Evolutionary conservation across 2,113 vertebrate genomes (phyloP), one percentile per base, ranked within the genome.

Genomic region (Dasyornis broadbenti): DNA sequence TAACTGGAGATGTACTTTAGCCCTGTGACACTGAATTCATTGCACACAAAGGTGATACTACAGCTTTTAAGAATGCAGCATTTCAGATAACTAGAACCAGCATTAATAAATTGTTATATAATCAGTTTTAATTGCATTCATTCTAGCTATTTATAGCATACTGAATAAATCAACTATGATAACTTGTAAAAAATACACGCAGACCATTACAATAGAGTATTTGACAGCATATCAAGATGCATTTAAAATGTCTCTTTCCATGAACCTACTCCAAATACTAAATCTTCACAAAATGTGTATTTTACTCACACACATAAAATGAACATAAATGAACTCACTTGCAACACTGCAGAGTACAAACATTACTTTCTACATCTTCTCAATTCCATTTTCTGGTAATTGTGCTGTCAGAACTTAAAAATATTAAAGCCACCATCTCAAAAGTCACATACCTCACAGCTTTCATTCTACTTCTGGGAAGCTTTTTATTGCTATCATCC

Each of bases 371-470:
- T 45, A 54, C 7, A 27, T 53, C 35, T 88, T 30, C 47, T 49
- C 64, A 60, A 5, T 17, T 19, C 3, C 23, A 53, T 71, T 45
- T 83, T 11, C 13, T 56, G n/a, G n/a, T 47, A 44, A 35, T 10
- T 35, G 33, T 2, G 22, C 37, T 24, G 9, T 11, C 27, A 94
- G 56, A 59, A 17, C 56, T 49, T 52, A 69, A 75, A 45, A 66
- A 52, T 9, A 85, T 13, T 40, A 49, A 24, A 30, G 35, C 28
- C 61, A 57, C 24, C 27, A n/a, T 11, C 15, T 16, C 28, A 19
- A 78, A 52, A 39, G 39, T 28, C 81, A 94, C 95, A 16, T 95
- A 97, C 97, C 85, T 95, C 88, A 82, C 24, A 59, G 53, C 31
- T 12, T 86, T 37, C 13, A 47, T 50, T 61, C 75, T 96, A 45